Percentiles rank a stretch among this genome's conserved stretches.
These are phyloP conservation scores for Python bivittatus DNA, from an alignment of 2,113 vertebrate species.

Conservation along the genomic window DNA sequence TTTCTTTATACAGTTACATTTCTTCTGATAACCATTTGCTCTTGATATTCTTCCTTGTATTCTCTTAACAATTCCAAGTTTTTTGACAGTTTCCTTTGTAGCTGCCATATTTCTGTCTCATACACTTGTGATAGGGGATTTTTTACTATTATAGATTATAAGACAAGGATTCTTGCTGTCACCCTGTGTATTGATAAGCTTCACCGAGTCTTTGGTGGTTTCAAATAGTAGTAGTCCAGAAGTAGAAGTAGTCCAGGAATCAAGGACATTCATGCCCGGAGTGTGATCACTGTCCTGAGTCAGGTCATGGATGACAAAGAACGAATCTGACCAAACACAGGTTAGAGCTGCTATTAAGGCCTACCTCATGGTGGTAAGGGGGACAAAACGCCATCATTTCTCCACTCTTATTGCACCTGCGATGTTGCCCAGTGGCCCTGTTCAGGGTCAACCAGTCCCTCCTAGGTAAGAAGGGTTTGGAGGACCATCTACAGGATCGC, in stretches of 20 bases:
- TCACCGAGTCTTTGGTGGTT: not conserved
- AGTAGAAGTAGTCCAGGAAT: not conserved
- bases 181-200: not conserved
- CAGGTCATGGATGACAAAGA: too few relatives aligned
- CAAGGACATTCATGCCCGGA: slow-evolving; percentile 2
- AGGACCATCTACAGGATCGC: too few relatives aligned
- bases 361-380: too few relatives aligned
- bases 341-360: too few relatives aligned
- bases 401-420: too few relatives aligned
- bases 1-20: not conserved
- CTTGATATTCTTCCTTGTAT: not conserved
- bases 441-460: too few relatives aligned
- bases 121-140: not conserved
- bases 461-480: too few relatives aligned
- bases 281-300: too few relatives aligned
- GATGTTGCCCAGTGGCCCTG: too few relatives aligned
- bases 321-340: too few relatives aligned
- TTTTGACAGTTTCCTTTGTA: slow-evolving; percentile 5
- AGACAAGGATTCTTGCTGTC: not conserved
- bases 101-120: not conserved
- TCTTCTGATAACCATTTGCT: not conserved
- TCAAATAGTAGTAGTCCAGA: not conserved
- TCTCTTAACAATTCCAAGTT: slow-evolving; percentile 14
- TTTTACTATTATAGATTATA: slow-evolving; percentile 8
- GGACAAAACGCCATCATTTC: too few relatives aligned